These are phyloP conservation scores for Pherbina coryleti DNA, from an alignment of 2,888 invertebrate genomes.

Conservation along the genomic window DNA sequence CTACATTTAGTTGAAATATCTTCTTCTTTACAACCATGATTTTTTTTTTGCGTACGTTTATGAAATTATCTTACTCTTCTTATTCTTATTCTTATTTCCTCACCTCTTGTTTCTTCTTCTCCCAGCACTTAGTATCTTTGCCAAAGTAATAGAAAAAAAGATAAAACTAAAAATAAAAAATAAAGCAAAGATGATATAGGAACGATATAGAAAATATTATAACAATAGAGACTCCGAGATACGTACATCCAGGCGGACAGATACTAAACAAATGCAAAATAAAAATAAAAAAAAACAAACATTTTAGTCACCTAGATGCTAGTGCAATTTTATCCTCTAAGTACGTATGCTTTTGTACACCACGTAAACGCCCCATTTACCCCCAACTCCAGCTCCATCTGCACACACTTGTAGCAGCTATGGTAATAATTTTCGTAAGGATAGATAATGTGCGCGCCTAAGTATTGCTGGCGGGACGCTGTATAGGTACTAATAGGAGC, in stretches of 20 bases:
- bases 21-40: not conserved
- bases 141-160: not conserved
- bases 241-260: not conserved
- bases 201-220: not conserved
- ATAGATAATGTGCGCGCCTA: not conserved
- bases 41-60: not conserved
- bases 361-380: no score
- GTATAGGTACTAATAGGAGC: not conserved
- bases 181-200: not conserved
- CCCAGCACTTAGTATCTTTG: not conserved
- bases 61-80: not conserved
- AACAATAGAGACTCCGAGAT: not conserved
- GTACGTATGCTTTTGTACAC: not conserved
- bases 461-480: not conserved
- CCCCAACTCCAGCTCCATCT: not conserved
- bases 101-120: not conserved
- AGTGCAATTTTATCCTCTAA: not conserved
- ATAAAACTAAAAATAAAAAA: not conserved
- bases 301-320: conserved; percentile 20
- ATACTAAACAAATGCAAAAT: not conserved
- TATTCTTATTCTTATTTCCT: not conserved
- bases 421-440: not conserved
- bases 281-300: not conserved
- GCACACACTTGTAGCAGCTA: not conserved
- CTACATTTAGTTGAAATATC: conserved; percentile 3